These are phyloP conservation scores for Onychomys arenicola DNA, from an alignment of 2,797 vertebrate species.

Conservation along the genomic window DNA sequence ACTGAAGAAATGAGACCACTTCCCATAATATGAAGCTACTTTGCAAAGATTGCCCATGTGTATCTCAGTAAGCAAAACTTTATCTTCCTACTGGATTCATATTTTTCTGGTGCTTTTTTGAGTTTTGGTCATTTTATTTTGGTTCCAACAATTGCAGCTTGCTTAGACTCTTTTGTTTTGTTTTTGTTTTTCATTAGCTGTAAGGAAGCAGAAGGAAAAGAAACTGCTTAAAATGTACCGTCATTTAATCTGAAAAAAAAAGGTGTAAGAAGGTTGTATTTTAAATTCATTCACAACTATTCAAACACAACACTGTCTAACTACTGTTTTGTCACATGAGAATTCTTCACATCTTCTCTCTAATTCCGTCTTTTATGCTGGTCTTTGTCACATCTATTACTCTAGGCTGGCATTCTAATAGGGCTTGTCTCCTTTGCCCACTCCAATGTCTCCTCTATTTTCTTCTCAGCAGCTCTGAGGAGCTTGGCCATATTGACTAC, in stretches of 20 bases:
- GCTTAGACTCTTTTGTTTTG: background rate
- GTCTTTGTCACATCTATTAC: background rate
- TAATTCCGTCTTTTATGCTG: background rate
- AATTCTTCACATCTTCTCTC: too few relatives aligned
- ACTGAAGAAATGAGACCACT: background rate
- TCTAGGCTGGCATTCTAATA: background rate
- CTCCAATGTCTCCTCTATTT: background rate
- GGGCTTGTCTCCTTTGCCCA: fast-evolving
- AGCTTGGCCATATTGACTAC: background rate
- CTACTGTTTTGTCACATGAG: background rate
- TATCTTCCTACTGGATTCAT: background rate
- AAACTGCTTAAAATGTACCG: background rate
- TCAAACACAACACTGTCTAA: background rate
- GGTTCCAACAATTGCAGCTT: background rate
- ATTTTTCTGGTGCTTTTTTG: background rate
- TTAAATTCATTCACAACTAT: background rate
- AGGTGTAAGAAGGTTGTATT: background rate
- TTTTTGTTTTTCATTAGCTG: background rate
- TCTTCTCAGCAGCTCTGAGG: background rate
- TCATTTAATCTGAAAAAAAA: background rate
- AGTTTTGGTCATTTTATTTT: background rate
- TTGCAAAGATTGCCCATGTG: background rate
- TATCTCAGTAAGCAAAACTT: background rate
- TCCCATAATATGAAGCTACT: background rate
- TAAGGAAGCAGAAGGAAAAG: background rate